Base-by-base conservation (phyloP, 2,888 invertebrate species). In the Himalopsyche anomala region DNA sequence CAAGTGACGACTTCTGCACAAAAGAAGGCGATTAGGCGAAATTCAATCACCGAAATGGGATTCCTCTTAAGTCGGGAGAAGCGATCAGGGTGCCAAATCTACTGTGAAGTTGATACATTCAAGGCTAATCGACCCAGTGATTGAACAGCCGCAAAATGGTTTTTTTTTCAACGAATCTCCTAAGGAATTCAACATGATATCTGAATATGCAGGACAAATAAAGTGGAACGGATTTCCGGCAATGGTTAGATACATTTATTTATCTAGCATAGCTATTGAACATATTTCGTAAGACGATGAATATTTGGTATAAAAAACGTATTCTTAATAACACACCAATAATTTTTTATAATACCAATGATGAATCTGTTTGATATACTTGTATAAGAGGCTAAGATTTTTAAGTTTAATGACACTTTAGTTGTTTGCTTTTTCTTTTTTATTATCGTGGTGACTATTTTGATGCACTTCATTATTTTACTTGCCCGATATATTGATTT, bases 11-110 rank as follows among this genome's bases (percentile, higher is more conserved):
- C 6, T 69, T 38, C 12, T 74, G 28, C 36, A 74, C 74, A 5
- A 38, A 74, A 74, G 74, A 74, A 36, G 36, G 36, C 74, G 74
- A 74, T 74, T 74, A 74, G 74, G 5, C 36, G 74, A 74, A 74
- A 74, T 74, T 74, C 74, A 74, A 74, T 74, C 74, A 36, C 36
- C 74, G 74, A 74, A 38, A 74, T 74, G 74, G 74, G 74, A 74
- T 74, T 74, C 38, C 74, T 3, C 38, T 74, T 12, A 36, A 36
- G 15, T 5, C 19, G 28, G 74, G 36, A 36, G n/a, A 38, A 36
- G 15, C 36, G 74, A 74, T 74, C 74, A 15, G 38, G 36, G 74
- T 38, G 38, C 38, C 74, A 74, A 74, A 74, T 74, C 74, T 74
- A 74, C 74, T 74, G 74, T 74, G 74, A 74, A 74, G 74, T 74